Base-by-base conservation (phyloP, 2,888 invertebrate species). In the Dichetophora obliterata region DNA sequence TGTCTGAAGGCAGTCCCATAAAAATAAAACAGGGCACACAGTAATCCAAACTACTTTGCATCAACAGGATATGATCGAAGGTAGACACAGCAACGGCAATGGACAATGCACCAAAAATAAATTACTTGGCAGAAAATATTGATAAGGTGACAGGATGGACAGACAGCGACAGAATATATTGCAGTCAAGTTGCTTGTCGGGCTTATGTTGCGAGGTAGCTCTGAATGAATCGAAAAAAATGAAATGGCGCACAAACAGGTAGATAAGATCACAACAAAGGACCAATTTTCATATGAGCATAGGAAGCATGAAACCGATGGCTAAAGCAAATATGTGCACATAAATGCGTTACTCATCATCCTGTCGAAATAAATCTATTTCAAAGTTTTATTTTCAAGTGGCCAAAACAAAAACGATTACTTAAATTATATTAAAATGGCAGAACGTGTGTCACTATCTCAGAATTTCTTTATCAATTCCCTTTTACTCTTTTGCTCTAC, bases 91-190 rank as follows among this genome's bases (percentile, higher is more conserved):
- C 43, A 66, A 22, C 37, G 37, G 22, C 66, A 19, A 4, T n/a
- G 37, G 22, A 34, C 37, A 19, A 9, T 8, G 37, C 19, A 37
- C 34, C 14, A 80, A 76, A 86, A 85, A 84, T 86, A 86, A 87
- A 86, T 86, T 87, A 86, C 85, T 84, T 83, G 86, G 86, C 86
- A 83, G 79, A 83, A 83, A 87, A 87, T 85, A 85, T 87, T 87
- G 86, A 86, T 87, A 87, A 87, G 86, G 80, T 82, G 84, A 82
- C 83, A 82, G 82, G 82, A 78, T 81, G 79, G 75, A 78, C 78
- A 37, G 57, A 52, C 57, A 5, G 43, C 70, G 22, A 43, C 34
- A 5, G 22, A 37, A 9, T 27, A 59, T 27, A 11, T 27, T 27
- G 24, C 24, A 59, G 59, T 16, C 59, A 59, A 27, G 27, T 59